Percentiles rank a stretch among this genome's conserved stretches.
These are phyloP conservation scores for Zapus hudsonius DNA, from an alignment of 2,113 vertebrate species.

Conservation along the genomic window DNA sequence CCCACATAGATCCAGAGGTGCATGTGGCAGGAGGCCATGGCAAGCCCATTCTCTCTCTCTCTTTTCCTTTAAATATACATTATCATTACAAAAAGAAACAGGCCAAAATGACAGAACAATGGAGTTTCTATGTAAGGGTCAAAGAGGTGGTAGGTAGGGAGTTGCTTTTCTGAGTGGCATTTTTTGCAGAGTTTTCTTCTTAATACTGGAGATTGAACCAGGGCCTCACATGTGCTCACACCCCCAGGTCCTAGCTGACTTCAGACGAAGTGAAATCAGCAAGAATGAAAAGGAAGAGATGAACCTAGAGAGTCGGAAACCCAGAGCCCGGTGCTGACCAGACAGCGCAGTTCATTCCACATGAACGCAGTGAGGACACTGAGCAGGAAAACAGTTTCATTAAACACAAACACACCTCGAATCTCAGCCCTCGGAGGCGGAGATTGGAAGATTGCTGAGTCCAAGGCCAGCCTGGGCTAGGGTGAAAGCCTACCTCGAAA, in stretches of 20 bases:
- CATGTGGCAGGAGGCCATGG: too few relatives aligned
- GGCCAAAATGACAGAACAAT: background rate
- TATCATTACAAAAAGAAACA: background rate
- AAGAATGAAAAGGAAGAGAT: background rate
- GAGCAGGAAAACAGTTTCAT: background rate
- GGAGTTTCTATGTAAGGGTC: background rate
- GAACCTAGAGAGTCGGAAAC: slow-evolving; percentile 8
- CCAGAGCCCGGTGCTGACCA: background rate
- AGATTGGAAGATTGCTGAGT: too few relatives aligned
- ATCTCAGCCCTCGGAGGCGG: too few relatives aligned
- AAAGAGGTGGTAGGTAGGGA: background rate
- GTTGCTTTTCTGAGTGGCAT: background rate
- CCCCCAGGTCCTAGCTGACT: background rate
- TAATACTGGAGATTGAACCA: background rate
- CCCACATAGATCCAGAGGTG: too few relatives aligned
- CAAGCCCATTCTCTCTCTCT: too few relatives aligned
- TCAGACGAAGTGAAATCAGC: background rate
- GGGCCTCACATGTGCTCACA: too few relatives aligned
- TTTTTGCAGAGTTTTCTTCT: background rate
- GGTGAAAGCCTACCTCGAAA: too few relatives aligned
- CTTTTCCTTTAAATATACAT: too few relatives aligned
- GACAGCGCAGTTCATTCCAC: background rate
- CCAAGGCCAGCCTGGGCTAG: too few relatives aligned
- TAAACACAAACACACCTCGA: too few relatives aligned
- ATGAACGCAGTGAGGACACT: background rate